Base-by-base conservation (phyloP, 2,888 invertebrate species). In the Iselma pallidipennis region DNA sequence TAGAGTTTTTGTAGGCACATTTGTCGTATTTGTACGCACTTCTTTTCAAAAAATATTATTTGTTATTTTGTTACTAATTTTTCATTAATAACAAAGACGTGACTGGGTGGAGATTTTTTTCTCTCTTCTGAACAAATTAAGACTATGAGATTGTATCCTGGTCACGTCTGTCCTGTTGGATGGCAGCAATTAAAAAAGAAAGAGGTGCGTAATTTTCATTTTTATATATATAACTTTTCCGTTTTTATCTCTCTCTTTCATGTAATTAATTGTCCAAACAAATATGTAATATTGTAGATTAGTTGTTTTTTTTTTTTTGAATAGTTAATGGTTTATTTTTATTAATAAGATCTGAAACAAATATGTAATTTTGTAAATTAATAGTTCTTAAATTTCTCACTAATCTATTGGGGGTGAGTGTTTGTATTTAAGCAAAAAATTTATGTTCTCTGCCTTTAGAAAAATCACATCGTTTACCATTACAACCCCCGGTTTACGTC, bases 391-490 rank as follows among this genome's bases (percentile, higher is more conserved):
- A n/a, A n/a, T n/a, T n/a, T n/a, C n/a, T n/a, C n/a, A n/a, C n/a
- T n/a, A n/a, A n/a, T n/a, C n/a, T n/a, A n/a, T n/a, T n/a, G n/a
- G n/a, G n/a, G n/a, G n/a, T n/a, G 42, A 14, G 42, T 49, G 49
- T 48, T 59, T 48, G 53, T 14, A n/a, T 23, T 25, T 9, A 25
- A 28, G 48, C 37, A 45, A 59, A 62, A 58, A 62, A 62, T 62
- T 58, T 55, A 62, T 62, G 58, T 58, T 55, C 37, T n/a, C 5
- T 45, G 14, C 49, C n/a, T 45, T 31, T 52, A 55, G 48, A 55
- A 48, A 53, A 52, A 57, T 61, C 57, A 48, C 51, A 62, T 62
- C 58, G 58, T 58, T 62, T 61, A 52, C 28, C 31, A 26, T n/a
- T n/a, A n/a, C n/a, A n/a, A n/a, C n/a, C 54, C 58, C 29, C 50